Evolutionary conservation across 2,888 invertebrate species (phyloP), one percentile per base, ranked within the genome.

Genomic region (Coecobrya sp.): DNA sequence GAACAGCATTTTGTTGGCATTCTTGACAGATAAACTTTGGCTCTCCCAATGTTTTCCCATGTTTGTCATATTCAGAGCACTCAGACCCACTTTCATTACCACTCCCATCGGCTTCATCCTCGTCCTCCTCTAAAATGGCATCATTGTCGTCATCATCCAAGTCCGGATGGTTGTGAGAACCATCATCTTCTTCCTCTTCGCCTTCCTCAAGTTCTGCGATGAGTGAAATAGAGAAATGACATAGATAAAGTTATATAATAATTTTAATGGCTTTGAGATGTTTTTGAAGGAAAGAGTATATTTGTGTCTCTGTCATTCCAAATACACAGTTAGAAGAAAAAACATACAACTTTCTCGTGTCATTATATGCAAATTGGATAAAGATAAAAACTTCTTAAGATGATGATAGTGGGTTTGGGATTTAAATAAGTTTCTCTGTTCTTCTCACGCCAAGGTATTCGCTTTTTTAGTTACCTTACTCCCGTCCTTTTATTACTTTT

Each of bases 1-100:
- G 93, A 82, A 91, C 93, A 19, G 94, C 93, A 82, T 94, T 94
- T 65, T 94, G 94, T 84, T 93, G 94, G 88, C 94, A 94, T 27
- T 93, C 94, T 79, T 93, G 93, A 89, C 94, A 94, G 73, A 94
- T 94, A 85, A 94, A 94, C 76, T 92, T 94, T 27, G 93, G 93
- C 36, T 91, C 92, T 16, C 79, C 92, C 25, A 89, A 68, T 13
- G 89, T 59, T 42, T 91, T 92, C 59, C 90, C 85, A 22, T 84
- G 88, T 62, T 93, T 93, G 45, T 94, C 94, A 42, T 93, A 93
- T 27, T 93, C 93, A 4, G 94, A 94, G 13, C 93, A 86, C 82
- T 94, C 94, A 13, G 94, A 94, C 2, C 94, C 94, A 76, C 91
- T 92, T 55, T 93, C 94, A 62, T 93, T 94, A 25, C 93, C 94